These are phyloP conservation scores for Phrynocephalus versicolor DNA, from an alignment of 2,113 vertebrate species.

Conservation along the genomic window DNA sequence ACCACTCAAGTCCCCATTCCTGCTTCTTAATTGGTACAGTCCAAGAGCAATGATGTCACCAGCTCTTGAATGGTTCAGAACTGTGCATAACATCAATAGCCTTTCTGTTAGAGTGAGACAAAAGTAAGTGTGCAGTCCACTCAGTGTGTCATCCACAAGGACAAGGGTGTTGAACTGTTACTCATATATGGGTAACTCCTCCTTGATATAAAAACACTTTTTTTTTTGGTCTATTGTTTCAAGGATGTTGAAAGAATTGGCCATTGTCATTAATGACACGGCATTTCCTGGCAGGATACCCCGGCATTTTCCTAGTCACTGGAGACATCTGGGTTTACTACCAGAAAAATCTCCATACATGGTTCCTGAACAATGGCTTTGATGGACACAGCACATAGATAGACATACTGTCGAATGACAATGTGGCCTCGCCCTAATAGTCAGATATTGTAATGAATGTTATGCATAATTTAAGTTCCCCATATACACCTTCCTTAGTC, in stretches of 20 bases:
- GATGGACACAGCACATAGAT: neutral
- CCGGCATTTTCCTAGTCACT: neutral
- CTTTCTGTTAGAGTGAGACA: neutral
- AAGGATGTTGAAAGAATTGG: neutral
- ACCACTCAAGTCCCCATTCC: no score
- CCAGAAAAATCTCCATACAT: neutral
- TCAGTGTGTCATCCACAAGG: neutral
- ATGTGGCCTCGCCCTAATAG: neutral
- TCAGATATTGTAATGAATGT: neutral
- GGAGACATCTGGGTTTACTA: neutral
- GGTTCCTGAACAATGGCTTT: slow-evolving; percentile 15
- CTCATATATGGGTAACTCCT: neutral
- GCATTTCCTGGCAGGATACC: neutral
- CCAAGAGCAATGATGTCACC: no score
- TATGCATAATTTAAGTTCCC: neutral
- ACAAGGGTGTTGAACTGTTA: neutral
- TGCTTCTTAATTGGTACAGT: no score
- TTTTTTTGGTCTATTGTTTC: neutral
- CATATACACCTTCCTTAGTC: neutral
- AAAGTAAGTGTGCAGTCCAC: neutral
- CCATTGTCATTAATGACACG: slow-evolving; percentile 5
- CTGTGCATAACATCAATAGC: neutral
- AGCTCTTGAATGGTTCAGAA: no score
- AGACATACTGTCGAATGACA: no score
- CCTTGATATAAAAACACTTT: neutral